Base-by-base conservation (phyloP, 2,888 invertebrate genomes). In the Aphelenchoides bicaudatus region DNA sequence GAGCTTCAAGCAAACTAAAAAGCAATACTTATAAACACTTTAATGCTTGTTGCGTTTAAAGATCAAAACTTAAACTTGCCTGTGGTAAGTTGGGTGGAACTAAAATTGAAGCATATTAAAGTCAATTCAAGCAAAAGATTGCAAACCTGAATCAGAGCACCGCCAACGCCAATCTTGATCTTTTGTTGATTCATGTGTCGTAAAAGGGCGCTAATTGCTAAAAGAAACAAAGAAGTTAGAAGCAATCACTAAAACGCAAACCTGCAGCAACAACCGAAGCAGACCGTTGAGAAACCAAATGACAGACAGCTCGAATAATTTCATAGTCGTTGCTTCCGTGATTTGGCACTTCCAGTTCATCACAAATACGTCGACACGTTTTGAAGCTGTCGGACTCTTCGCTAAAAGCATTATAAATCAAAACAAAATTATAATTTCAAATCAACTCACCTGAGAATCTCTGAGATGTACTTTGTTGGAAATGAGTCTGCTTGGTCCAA, bases 401-500 rank as follows among this genome's bases (percentile, higher is more conserved):
- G 23, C 77, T 79, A 59, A 28, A 70, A 64, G 16, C 56, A 21
- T n/a, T 29, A 1, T 25, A 38, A 16, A 51, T n/a, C 30, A 56
- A 56, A 23, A 3, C 23, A 16, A 39, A 4, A 10, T 19, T 23
- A 21, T 8, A 62, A 27, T 31, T 28, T 23, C 23, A 38, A 39
- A 23, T 2, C 6, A 46, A 62, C 66, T 38, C 34, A 77, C 78
- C 66, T 66, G 16, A 79, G 63, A 49, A 79, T 79, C 59, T 79
- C 79, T 4, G 74, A 71, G 37, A 79, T 79, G 58, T 75, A 79
- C 64, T 79, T 79, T 21, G 76, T 73, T n/a, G 79, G 79, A 65
- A 79, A 79, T 8, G 71, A 59, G 48, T 79, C 78, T 8, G 61
- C 55, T n/a, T 65, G 66, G 13, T 78, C 73, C 38, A 78, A 59